Evolutionary conservation across 2,797 vertebrate genomes (phyloP).

Genomic region (Momotus momota): DNA sequence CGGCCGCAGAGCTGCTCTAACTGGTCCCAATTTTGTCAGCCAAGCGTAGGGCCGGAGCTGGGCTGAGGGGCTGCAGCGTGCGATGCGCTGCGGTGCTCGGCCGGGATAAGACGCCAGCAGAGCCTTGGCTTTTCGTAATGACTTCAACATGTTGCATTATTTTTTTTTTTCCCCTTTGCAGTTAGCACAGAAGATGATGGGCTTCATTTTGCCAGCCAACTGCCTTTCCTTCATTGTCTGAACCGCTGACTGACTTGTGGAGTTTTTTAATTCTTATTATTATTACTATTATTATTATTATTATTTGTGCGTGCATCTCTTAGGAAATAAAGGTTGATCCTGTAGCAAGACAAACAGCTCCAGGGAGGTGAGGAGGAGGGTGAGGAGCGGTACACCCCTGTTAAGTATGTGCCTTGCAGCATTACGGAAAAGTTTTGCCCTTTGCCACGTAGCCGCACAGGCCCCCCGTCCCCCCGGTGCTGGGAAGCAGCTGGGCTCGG

Average conservation of each 20-base stretch:
- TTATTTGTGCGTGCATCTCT: neutral
- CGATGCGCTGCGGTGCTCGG: neutral
- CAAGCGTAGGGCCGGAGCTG: neutral
- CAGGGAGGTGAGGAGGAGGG: neutral
- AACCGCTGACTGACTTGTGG: neutral
- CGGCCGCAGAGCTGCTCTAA: neutral
- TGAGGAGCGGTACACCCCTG: neutral
- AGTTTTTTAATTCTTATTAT: neutral
- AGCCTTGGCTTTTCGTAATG: neutral
- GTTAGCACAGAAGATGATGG: neutral
- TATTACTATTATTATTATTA: neutral
- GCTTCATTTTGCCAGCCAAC: neutral
- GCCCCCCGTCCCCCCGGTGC: neutral
- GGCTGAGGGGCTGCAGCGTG: neutral
- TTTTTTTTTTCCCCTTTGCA: neutral
- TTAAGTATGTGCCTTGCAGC: constrained; percentile 38
- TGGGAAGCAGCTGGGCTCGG: constrained; percentile 22
- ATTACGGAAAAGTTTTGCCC: constrained; percentile 26
- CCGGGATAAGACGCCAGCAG: neutral
- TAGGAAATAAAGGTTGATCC: neutral
- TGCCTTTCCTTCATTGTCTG: neutral
- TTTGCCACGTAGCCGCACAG: constrained; percentile 51
- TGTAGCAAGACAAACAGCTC: neutral
- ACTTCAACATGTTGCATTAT: neutral
- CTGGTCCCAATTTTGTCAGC: neutral